Evolutionary conservation across 2,113 vertebrate species (phyloP).

Genomic region (Gymnobelideus leadbeateri): DNA sequence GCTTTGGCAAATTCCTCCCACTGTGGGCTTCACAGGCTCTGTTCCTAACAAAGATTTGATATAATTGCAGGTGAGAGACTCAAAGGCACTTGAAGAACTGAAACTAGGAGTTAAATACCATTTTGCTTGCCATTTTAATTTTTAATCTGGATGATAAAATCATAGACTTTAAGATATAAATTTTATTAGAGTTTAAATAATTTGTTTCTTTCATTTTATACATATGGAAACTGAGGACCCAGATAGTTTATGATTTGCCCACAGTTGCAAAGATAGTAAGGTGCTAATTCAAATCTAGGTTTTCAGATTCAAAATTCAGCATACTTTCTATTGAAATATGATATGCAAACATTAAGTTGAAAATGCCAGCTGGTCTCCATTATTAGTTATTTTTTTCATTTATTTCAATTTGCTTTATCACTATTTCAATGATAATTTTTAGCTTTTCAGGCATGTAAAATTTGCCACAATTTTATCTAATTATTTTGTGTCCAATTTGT

Average conservation of each 20-base stretch:
- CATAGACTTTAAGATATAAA: neutral
- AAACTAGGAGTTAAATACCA: too few species aligned
- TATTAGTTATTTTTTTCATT: neutral
- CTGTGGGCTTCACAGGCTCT: too few species aligned
- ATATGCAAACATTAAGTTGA: neutral
- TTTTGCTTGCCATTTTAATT: too few species aligned
- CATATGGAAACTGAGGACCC: neutral
- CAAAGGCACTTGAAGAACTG: too few species aligned
- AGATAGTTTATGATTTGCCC: neutral
- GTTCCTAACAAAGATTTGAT: too few species aligned
- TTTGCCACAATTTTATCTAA: neutral
- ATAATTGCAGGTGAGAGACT: too few species aligned
- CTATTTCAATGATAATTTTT: neutral
- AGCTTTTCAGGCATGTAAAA: neutral
- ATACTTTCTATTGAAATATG: neutral
- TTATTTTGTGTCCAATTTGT: neutral
- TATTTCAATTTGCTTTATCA: too few species aligned
- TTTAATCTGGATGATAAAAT: neutral
- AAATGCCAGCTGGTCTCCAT: neutral
- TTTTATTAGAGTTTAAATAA: neutral
- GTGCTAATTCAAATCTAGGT: neutral
- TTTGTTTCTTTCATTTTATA: neutral
- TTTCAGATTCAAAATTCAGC: too few species aligned
- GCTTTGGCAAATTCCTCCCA: too few species aligned
- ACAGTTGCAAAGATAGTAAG: neutral